Base-by-base conservation (phyloP, 2,888 invertebrate genomes). In the Unio delphinus region DNA sequence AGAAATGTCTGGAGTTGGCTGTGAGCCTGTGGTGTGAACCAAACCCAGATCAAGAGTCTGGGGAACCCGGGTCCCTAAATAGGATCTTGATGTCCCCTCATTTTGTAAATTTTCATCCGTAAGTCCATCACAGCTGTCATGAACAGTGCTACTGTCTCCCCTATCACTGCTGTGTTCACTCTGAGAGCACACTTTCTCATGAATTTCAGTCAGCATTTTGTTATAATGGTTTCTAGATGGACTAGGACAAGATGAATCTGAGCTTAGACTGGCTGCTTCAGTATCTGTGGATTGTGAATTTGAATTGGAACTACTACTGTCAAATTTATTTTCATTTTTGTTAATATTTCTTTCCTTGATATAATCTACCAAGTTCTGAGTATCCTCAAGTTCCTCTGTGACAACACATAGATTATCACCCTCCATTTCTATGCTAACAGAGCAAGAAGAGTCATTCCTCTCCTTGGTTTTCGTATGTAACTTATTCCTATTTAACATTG, bases 341-440 rank as follows among this genome's bases (percentile, higher is more conserved):
- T 82, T 83, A 18, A 82, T 72, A 70, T 85, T 83, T 34, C 69
- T 77, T 26, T 82, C 78, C 8, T 75, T 64, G 30, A 77, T 68
- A 55, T 79, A 77, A 23, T 55, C 57, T 8, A 78, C 58, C n/a
- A 76, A 74, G 28, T 77, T 74, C 54, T 72, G 26, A 61, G 61
- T 54, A 69, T 76, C 75, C 15, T 83, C 86, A 11, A 82, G 65
- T 62, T 86, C 85, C 66, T 88, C 83, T 60, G 86, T 87, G 2
- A 88, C 86, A 15, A 90, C 88, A 45, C 87, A 86, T 45, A 90
- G 82, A 65, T 87, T 87, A 74, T 90, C 90, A 20, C 90, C 90
- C 20, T 89, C 87, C 88, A 90, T 90, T 79, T 90, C 89, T 56
- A 90, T 89, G 70, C 88, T 89, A 26, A 89, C 80, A n/a, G 85